Percentiles rank a stretch among this genome's conserved stretches.
phyloP scores from a whole-genome alignment of 2,797 vertebrate species.

The Cygnus olor region DNA sequence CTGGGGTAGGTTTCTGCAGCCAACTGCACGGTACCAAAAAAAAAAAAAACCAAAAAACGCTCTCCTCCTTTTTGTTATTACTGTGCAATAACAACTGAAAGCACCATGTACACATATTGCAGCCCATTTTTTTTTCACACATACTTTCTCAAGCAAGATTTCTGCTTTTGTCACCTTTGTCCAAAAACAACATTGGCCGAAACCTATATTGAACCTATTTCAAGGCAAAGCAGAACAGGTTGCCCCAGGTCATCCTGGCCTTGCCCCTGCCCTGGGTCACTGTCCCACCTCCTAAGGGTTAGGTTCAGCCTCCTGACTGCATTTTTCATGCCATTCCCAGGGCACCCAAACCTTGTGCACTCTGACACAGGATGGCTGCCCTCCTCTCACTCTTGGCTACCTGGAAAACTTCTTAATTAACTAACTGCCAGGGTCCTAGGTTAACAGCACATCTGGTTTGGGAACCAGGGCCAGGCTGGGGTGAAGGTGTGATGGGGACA shows the following conservation, averaged over 20 bases:
- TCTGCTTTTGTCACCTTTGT: background rate
- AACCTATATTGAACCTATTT: background rate
- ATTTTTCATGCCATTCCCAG: background rate
- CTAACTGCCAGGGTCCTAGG: background rate
- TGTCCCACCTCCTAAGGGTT: background rate
- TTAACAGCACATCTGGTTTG: background rate
- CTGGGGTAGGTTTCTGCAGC: slow-evolving; percentile 81
- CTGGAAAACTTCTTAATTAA: background rate
- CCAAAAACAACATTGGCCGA: background rate
- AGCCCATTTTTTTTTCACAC: background rate
- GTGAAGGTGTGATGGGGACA: background rate
- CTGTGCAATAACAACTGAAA: background rate
- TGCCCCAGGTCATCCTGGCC: background rate
- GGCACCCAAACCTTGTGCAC: background rate
- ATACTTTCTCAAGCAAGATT: background rate
- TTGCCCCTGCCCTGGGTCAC: background rate
- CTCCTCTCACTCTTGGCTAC: background rate
- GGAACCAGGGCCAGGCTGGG: background rate
- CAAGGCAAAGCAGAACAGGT: background rate
- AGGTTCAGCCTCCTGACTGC: background rate
- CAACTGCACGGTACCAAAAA: background rate
- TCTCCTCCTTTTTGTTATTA: background rate
- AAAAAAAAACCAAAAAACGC: background rate
- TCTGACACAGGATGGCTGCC: background rate
- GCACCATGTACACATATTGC: fast-evolving